phyloP scores from a whole-genome alignment of 1,140 invertebrate species.

The Doryteuthis pealeii region DNA sequence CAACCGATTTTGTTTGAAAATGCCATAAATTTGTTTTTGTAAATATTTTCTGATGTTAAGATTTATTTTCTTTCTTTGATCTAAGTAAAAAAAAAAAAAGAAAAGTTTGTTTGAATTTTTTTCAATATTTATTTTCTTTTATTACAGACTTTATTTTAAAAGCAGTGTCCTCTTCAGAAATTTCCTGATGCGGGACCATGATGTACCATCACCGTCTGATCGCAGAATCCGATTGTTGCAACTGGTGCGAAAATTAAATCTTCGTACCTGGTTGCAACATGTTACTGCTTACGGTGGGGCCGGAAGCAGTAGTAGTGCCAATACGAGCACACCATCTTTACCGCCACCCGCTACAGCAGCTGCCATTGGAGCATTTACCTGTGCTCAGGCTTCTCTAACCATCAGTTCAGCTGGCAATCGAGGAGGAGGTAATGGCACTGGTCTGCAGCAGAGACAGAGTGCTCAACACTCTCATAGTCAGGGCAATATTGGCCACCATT shows the following conservation, averaged over 20 bases:
- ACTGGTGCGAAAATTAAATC: neutral
- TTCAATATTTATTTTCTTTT: neutral
- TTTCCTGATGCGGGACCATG: neutral
- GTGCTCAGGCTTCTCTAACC: neutral
- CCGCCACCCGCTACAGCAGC: neutral
- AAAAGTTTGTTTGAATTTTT: neutral
- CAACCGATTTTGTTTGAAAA: too few species aligned
- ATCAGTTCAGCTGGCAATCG: neutral
- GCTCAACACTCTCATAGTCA: too few species aligned
- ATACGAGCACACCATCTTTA: neutral
- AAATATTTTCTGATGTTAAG: too few species aligned
- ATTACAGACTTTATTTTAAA: neutral
- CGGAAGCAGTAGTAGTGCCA: neutral
- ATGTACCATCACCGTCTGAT: neutral
- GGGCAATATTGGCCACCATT: too few species aligned
- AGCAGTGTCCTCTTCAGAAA: neutral
- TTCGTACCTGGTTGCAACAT: neutral
- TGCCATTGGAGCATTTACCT: conserved; percentile 2
- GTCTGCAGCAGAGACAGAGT: too few species aligned
- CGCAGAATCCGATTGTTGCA: neutral
- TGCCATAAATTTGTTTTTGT: too few species aligned
- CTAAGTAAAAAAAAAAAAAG: too few species aligned
- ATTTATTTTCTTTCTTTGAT: too few species aligned
- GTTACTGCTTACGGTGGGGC: neutral
- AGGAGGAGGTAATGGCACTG: too few species aligned